Percentiles rank a stretch among this genome's conserved stretches.
phyloP scores from a whole-genome alignment of 1,140 invertebrate genomes.

The Papilio machaon region DNA sequence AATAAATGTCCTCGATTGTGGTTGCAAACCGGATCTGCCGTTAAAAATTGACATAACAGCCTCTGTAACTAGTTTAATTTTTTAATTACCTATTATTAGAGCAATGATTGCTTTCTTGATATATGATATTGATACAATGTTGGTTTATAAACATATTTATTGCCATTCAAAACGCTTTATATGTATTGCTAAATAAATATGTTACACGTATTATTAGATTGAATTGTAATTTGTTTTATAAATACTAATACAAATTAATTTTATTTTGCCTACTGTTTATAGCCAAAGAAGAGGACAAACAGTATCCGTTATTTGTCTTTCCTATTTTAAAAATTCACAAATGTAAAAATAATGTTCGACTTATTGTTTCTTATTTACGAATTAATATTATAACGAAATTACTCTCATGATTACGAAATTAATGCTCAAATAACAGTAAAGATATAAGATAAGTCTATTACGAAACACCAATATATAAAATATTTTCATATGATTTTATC shows the following conservation, averaged over 20 bases:
- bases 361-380: no score
- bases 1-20: background rate
- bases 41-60: slow-evolving; percentile 25
- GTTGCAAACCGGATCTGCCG: background rate
- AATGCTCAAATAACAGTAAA: background rate
- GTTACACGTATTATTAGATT: slow-evolving; percentile 30
- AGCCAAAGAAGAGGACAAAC: background rate
- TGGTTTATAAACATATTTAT: slow-evolving; percentile 40
- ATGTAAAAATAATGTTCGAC: no score
- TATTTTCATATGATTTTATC: background rate
- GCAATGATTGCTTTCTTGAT: slow-evolving; percentile 38
- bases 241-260: background rate
- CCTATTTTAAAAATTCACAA: no score
- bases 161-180: background rate
- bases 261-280: background rate
- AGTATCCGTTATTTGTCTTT: no score
- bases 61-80: slow-evolving; percentile 11
- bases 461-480: background rate
- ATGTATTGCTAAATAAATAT: slow-evolving; percentile 27
- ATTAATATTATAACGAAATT: no score
- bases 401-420: background rate
- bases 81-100: slow-evolving; percentile 39
- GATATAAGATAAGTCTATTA: background rate
- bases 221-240: background rate
- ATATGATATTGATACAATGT: slow-evolving; percentile 41